Evolutionary conservation across 2,113 vertebrate genomes (phyloP), one percentile per base, ranked within the genome.

Genomic region (Cardinalis cardinalis): DNA sequence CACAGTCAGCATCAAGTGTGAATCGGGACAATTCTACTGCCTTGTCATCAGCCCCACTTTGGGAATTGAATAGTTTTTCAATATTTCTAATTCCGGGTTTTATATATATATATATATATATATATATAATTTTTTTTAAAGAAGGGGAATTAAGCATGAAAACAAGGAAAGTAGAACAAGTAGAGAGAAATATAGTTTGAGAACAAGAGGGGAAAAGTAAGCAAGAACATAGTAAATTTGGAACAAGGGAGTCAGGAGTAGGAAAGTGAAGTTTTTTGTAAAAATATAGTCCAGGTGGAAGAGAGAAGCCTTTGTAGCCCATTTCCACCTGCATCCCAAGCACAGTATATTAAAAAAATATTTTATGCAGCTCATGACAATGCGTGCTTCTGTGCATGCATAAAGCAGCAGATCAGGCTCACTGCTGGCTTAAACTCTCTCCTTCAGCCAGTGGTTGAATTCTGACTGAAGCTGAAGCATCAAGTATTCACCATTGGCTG

Each of bases 211-310:
- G 32, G 28, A 68, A 79, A 83, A 65, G 29, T 72, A 41, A 18
- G 38, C 25, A 77, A 49, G 40, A 71, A 75, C 7, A 65, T 56
- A 60, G 20, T 59, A 63, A 78, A 81, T 32, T 25, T 23, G 23
- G 59, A 79, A 63, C 0, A 0, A 73, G n/a, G 25, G 38, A 68
- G 7, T 71, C 2, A 0, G 28, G 63, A 63, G 24, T 14, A 36
- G 25, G 19, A 76, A 86, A 74, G 13, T 72, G 55, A 66, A 14
- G 7, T 38, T 84, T 84, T 66, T 4, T 81, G 19, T 84, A 34
- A 66, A 82, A 72, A 86, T 24, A 64, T 25, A 74, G 49, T 31
- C 3, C 1, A 15, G 20, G 32, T 55, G 5, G 18, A 70, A 65
- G 48, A 25, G 9, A 72, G 58, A 70, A 48, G 9, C 21, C 36